phyloP scores from a whole-genome alignment of 2,797 vertebrate species.

The Sylvilagus floridanus region DNA sequence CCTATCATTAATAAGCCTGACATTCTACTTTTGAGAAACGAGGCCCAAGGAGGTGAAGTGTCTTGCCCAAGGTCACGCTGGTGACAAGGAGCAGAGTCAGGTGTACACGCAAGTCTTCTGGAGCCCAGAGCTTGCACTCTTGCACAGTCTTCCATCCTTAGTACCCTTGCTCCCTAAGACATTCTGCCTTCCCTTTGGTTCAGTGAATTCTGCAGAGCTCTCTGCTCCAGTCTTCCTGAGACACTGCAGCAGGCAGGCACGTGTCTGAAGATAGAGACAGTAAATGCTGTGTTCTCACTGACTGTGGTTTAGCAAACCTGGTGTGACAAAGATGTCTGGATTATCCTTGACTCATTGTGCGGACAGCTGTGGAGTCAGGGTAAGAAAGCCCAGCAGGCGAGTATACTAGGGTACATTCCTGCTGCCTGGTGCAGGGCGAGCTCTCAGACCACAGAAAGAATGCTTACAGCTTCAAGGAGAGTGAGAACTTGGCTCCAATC shows the following conservation, averaged over 20 bases:
- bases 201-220: not conserved
- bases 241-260: not conserved
- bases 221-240: not conserved
- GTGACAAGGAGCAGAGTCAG: not conserved
- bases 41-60: not conserved
- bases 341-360: not conserved
- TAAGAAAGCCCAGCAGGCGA: not conserved
- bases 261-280: not conserved
- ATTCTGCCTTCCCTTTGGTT: not conserved
- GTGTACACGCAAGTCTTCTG: not conserved
- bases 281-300: not conserved
- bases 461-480: slow-evolving; percentile 64
- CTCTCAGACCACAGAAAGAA: not conserved
- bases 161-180: not conserved
- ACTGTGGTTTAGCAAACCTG: not conserved
- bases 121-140: not conserved
- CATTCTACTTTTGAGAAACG: not conserved
- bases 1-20: not conserved
- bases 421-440: not conserved
- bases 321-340: not conserved
- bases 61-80: not conserved
- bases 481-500: slow-evolving; percentile 10
- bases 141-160: not conserved
- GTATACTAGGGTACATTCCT: not conserved
- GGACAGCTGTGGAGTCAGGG: not conserved